Evolutionary conservation across 2,113 vertebrate species (phyloP).

Genomic region (Prolemur simus): DNA sequence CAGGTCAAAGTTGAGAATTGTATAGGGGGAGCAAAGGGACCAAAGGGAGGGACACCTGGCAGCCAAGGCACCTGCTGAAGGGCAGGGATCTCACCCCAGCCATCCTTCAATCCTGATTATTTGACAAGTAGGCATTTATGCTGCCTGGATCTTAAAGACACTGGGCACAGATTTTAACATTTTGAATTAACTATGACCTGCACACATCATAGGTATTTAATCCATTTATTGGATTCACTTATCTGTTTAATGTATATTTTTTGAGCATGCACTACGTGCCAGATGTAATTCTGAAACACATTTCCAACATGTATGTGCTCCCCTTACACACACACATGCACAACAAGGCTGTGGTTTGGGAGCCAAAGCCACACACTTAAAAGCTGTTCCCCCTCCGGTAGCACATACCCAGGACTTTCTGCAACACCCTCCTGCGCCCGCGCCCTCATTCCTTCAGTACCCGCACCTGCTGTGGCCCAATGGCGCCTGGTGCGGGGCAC

Average conservation of each 20-base stretch:
- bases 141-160: no score
- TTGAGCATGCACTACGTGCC: background rate
- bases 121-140: accelerated
- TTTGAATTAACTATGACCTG: background rate
- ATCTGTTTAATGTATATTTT: background rate
- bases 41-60: no score
- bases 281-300: background rate
- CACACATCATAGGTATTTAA: no score
- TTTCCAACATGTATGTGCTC: background rate
- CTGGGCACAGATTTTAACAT: background rate
- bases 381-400: no score
- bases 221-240: background rate
- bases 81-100: accelerated
- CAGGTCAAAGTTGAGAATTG: background rate
- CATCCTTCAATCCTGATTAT: accelerated
- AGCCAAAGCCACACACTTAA: accelerated
- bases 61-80: accelerated
- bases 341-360: background rate
- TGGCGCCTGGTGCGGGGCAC: accelerated
- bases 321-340: accelerated
- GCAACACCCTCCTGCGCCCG: background rate
- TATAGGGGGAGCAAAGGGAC: background rate
- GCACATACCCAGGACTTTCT: background rate
- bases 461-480: accelerated
- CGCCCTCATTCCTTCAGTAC: accelerated